Evolutionary conservation across 2,888 invertebrate species (phyloP), one percentile per base, ranked within the genome.

Genomic region (Tortricodes alternella): DNA sequence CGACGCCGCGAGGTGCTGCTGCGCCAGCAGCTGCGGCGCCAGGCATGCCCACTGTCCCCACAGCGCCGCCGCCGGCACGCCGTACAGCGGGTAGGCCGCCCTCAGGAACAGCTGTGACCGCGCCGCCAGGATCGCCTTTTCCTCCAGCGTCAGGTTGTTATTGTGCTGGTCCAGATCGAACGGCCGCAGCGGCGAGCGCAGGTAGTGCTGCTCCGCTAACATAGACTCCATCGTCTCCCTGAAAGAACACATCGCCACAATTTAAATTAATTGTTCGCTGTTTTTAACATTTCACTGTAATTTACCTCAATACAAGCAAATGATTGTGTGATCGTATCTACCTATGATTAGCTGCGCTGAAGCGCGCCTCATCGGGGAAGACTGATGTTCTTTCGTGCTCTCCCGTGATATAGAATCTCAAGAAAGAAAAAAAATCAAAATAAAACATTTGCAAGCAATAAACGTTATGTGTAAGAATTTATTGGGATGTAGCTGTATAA

Each of bases 221-320:
- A 97, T 95, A 50, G 95, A 95, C 83, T 97, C 97, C 96, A 97
- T 96, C 56, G 96, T 96, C 89, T 97, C 97, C 86, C 97, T 96
- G 93, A 66, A 88, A 90, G 62, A 70, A 67, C 55, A 71, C 59
- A 68, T 62, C 65, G 53, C 9, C 50, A 58, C 16, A 61, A 53
- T 67, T 66, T 61, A 49, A 59, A 46, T 43, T 57, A 53, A 61
- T 53, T 43, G 32, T 32, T 37, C 11, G 27, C 29, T 15, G 16
- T 16, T 15, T 48, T 38, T 38, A 53, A 37, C 48, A 55, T 46
- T 24, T 7, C 13, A 27, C 32, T 8, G 46, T 34, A 41, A 32
- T 24, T 46, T 53, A 48, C 46, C 46, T 53, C 32, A 41, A 52
- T 52, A 29, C 35, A 61, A 51, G 41, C 29, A 63, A 65, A 74